Percentiles rank a stretch among this genome's conserved stretches.
phyloP scores from a whole-genome alignment of 1,140 invertebrate genomes.

The Babylonia areolata region DNA sequence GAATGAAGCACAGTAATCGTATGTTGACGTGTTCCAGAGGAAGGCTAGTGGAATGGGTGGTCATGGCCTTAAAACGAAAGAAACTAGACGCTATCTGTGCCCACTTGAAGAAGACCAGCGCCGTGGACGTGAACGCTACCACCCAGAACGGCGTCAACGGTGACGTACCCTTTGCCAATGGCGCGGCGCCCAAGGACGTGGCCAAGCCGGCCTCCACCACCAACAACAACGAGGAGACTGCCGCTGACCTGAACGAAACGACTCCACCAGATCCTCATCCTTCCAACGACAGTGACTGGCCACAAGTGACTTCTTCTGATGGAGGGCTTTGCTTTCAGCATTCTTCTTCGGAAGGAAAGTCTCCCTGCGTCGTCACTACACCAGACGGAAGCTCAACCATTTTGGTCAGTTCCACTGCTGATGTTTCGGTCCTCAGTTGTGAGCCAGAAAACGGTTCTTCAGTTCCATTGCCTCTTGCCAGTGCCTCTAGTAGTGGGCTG shows the following conservation, averaged over 20 bases:
- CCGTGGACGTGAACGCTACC: constrained; percentile 26
- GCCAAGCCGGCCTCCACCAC: not conserved
- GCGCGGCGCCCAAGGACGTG: not conserved
- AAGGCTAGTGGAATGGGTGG: constrained; percentile 31
- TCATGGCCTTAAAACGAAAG: constrained; percentile 45
- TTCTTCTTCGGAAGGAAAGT: not conserved
- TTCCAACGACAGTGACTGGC: not conserved
- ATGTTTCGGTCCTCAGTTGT: not conserved
- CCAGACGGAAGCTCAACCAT: not conserved
- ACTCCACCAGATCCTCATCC: not conserved
- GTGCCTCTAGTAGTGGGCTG: not conserved
- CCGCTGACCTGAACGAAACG: constrained; percentile 37
- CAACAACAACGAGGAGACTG: constrained; percentile 43
- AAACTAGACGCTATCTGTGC: constrained; percentile 72
- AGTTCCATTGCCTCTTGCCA: not conserved
- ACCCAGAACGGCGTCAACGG: constrained; percentile 25
- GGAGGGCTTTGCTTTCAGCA: constrained; percentile 3
- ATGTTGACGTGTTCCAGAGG: not conserved
- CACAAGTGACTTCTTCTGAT: not conserved
- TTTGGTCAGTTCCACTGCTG: not conserved
- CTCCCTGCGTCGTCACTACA: not conserved
- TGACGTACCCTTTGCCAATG: not conserved
- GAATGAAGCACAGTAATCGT: not conserved
- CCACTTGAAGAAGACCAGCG: constrained; percentile 58
- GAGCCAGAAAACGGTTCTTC: no score